Evolutionary conservation across 2,797 vertebrate species (phyloP), one percentile per base, ranked within the genome.

Genomic region (Pangasius mekongensis): DNA sequence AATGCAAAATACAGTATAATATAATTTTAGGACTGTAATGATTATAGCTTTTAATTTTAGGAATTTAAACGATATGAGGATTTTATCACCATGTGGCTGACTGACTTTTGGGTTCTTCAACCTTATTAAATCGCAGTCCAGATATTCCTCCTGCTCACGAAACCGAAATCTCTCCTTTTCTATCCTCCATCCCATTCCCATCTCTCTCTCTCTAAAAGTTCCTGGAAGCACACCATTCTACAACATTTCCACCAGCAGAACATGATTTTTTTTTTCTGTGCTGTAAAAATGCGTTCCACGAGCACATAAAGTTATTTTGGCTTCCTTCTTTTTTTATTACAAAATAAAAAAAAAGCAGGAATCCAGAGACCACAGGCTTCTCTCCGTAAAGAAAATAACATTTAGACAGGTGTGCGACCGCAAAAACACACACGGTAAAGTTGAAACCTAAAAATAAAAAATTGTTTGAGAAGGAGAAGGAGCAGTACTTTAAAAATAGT

Each of bases 401-500:
- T 86, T 91, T 89, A 86, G 80, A 88, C 90, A 91, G 88, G 67
- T 91, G 85, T 87, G 47, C 1, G 5, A 52, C 62, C 62, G 0
- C 82, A 67, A 84, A 62, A 27, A 2, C 5, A 39, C 78, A 62
- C 33, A 43, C 1, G 24, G 6, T 33, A 22, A 64, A 52, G 16
- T 67, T 33, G 6, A 20, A 33, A 33, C 3, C 62, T 52, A 56
- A 76, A 85, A 85, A 85, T 60, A 84, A 78, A 74, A 76, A 10
- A 74, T 85, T 1, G 10, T 56, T 16, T 58, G 20, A 58, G 2
- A 71, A 16, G 67, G 30, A 54, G 22, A 14, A 24, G 62, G 1
- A 24, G 30, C 39, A 18, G 66, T 10, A 73, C 30, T 58, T 54
- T 66, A 66, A 49, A 91, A 89, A 91, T 87, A 87, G 77, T 56